phyloP scores from a whole-genome alignment of 2,113 vertebrate genomes.

The Gnathonemus longibarbis region DNA sequence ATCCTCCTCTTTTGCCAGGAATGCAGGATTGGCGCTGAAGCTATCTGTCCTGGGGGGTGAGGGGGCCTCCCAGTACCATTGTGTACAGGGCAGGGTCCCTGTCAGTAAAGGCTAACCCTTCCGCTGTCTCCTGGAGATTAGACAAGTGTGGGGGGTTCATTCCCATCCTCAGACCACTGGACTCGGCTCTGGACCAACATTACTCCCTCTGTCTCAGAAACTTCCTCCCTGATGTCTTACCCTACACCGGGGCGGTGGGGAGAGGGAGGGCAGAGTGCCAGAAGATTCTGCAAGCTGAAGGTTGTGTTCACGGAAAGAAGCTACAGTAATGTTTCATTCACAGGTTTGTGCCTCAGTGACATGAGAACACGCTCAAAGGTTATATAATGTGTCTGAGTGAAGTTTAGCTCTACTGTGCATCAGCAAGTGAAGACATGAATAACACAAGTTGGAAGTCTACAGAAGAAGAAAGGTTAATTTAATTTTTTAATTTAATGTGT shows the following conservation, averaged over 20 bases:
- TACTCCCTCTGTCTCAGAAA: constrained; percentile 32
- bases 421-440: neutral
- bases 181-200: neutral
- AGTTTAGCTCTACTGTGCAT: neutral
- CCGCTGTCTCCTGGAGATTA: constrained; percentile 16
- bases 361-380: neutral
- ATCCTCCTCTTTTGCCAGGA: constrained; percentile 10
- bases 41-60: neutral
- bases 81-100: neutral
- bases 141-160: constrained; percentile 4
- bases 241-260: constrained; percentile 41
- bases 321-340: neutral
- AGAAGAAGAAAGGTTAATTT: neutral
- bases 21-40: neutral
- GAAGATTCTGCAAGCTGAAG: neutral
- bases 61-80: neutral
- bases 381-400: neutral
- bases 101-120: constrained; percentile 7
- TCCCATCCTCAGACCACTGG: neutral
- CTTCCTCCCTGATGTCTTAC: constrained; percentile 39
- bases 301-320: neutral
- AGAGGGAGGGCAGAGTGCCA: constrained; percentile 26
- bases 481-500: neutral
- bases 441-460: neutral
- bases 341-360: neutral